Evolutionary conservation across 2,113 vertebrate species (phyloP).

Genomic region (Machaerirhynchus nigripectus): DNA sequence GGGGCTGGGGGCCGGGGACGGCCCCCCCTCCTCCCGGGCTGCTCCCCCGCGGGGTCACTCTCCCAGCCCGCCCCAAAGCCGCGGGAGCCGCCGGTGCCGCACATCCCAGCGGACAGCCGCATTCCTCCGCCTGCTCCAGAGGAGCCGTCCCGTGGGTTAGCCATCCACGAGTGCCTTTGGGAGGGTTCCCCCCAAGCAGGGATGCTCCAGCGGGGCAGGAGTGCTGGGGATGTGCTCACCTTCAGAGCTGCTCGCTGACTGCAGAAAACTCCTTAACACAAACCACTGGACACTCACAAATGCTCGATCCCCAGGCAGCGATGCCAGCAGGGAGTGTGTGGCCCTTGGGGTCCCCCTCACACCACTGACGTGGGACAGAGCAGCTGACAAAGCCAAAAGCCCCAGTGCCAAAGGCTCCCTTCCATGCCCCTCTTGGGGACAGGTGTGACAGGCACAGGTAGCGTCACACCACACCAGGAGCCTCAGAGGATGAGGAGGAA

Average conservation of each 20-base stretch:
- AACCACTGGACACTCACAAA: not conserved
- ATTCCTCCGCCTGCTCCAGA: not conserved
- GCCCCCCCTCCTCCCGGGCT: not conserved
- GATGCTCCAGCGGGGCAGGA: not conserved
- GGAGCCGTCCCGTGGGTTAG: not conserved
- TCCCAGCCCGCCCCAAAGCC: not conserved
- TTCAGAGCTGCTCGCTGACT: accelerated
- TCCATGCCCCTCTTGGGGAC: not conserved
- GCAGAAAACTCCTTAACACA: not conserved
- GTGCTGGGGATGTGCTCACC: accelerated
- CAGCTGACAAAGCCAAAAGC: not conserved
- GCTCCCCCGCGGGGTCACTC: not conserved
- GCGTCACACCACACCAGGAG: not conserved
- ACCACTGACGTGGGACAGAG: accelerated
- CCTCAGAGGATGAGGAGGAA: not conserved
- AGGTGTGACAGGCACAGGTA: not conserved
- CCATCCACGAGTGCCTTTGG: accelerated
- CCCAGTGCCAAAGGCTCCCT: not conserved
- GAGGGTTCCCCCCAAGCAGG: not conserved
- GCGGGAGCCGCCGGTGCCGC: not conserved
- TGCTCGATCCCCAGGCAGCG: accelerated
- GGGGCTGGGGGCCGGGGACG: not conserved
- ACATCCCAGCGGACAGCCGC: not conserved
- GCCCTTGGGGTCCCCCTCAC: not conserved
- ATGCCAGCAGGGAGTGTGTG: accelerated